These are phyloP conservation scores for Pogonomyrmex barbatus DNA, from an alignment of 1,140 invertebrate genomes.

Conservation along the genomic window DNA sequence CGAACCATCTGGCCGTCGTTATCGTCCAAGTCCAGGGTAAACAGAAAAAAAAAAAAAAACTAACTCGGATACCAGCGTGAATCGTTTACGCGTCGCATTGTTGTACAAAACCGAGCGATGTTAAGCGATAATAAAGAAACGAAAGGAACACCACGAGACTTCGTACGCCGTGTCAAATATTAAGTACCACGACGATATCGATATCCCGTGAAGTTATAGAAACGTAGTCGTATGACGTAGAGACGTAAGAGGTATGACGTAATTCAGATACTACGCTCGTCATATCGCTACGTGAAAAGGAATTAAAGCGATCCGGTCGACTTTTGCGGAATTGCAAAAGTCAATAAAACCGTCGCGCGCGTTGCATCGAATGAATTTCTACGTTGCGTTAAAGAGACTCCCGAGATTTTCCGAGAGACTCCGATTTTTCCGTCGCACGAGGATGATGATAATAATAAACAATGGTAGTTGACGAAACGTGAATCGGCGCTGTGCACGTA, in stretches of 20 bases:
- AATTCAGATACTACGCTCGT: no score
- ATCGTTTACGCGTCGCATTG: constrained; percentile 1
- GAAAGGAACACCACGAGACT: no score
- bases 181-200: background rate
- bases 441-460: constrained; percentile 21
- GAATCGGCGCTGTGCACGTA: background rate
- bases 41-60: background rate
- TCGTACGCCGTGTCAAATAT: background rate
- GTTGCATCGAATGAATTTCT: background rate
- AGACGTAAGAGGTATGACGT: no score
- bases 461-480: constrained; percentile 44
- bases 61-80: background rate
- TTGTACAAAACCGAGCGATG: constrained; percentile 1
- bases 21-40: background rate
- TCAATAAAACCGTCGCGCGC: background rate
- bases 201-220: background rate
- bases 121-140: background rate
- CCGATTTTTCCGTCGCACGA: background rate
- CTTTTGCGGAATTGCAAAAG: background rate
- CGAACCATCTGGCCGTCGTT: constrained; percentile 23
- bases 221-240: no score
- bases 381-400: background rate
- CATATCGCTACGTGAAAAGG: background rate
- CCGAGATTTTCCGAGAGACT: background rate
- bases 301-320: background rate